Evolutionary conservation across 2,888 invertebrate species (phyloP), one percentile per base, ranked within the genome.

Genomic region (Myathropa florea): DNA sequence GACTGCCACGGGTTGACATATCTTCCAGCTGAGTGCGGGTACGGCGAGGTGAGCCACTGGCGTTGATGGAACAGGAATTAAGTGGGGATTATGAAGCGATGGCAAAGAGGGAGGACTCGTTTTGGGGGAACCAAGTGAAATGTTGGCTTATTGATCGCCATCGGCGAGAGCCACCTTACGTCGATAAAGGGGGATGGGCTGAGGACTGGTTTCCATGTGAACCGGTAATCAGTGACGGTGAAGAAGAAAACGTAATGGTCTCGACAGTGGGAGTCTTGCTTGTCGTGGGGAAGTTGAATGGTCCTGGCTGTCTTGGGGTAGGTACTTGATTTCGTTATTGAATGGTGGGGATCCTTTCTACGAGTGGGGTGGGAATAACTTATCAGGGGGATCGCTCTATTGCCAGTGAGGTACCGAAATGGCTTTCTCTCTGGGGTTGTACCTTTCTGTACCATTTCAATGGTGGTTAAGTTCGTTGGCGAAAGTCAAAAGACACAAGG

Each of bases 71-170:
- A 18, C 9, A 30, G 61, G 26, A 30, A 63, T 33, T 28, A 61
- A 61, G 33, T 63, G 39, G 39, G 46, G 18, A 39, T 39, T 64
- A 64, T 39, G 39, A 39, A 39, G 64, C 39, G 18, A 12, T 10
- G 12, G 12, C 33, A 10, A 12, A 33, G 28, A 21, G 28, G 33
- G 10, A 39, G 36, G 14, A 33, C 10, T 60, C n/a, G 18, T 30
- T 7, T 10, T 18, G 21, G 21, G 12, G 9, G 14, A 4, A 23
- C 46, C n/a, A 46, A 46, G 46, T n/a, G 63, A 63, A 63, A 36
- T 23, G 36, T 24, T 64, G 64, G 21, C 39, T 39, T 64, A 64
- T 39, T 64, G 64, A 64, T 64, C 24, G 24, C 39, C 26, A 10
- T n/a, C 64, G 39, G 24, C 39, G 36, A 39, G 33, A 46, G 18